Percentiles rank a stretch among this genome's conserved stretches.
These are phyloP conservation scores for Sebastes oblongus DNA, from an alignment of 2,797 vertebrate genomes.

Conservation along the genomic window DNA sequence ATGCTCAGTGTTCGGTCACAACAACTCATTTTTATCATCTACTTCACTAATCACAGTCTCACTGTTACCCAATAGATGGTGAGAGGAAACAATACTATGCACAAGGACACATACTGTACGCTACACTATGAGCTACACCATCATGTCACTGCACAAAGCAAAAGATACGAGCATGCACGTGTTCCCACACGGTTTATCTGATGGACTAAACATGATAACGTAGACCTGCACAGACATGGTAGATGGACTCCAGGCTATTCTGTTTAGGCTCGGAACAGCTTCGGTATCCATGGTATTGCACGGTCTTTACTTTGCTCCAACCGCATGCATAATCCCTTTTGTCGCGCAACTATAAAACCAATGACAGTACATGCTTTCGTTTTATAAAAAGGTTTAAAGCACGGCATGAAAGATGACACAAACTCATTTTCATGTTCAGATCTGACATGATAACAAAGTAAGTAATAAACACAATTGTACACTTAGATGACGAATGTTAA, in stretches of 20 bases:
- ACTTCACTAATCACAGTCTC: neutral
- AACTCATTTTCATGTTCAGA: neutral
- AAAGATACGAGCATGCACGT: slow-evolving; percentile 47
- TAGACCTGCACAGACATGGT: slow-evolving; percentile 14
- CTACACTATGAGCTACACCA: slow-evolving; percentile 5
- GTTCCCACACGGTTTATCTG: neutral
- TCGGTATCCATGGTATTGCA: neutral
- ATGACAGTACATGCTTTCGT: neutral
- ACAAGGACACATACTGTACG: neutral
- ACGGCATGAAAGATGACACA: neutral
- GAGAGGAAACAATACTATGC: neutral
- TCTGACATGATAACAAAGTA: neutral
- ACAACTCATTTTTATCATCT: neutral
- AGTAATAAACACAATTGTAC: neutral
- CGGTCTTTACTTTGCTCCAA: neutral
- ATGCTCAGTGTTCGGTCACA: neutral
- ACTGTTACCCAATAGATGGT: neutral
- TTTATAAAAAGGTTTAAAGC: neutral
- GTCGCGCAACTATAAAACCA: neutral
- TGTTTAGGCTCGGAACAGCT: slow-evolving; percentile 14
- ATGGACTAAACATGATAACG: neutral
- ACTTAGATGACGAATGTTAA: neutral
- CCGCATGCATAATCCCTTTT: slow-evolving; percentile 44
- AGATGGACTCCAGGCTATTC: neutral
- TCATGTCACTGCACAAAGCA: slow-evolving; percentile 38